Conservation (phyloP, 2,888 invertebrate genomes). For the Platerodrilus igneus region DNA sequence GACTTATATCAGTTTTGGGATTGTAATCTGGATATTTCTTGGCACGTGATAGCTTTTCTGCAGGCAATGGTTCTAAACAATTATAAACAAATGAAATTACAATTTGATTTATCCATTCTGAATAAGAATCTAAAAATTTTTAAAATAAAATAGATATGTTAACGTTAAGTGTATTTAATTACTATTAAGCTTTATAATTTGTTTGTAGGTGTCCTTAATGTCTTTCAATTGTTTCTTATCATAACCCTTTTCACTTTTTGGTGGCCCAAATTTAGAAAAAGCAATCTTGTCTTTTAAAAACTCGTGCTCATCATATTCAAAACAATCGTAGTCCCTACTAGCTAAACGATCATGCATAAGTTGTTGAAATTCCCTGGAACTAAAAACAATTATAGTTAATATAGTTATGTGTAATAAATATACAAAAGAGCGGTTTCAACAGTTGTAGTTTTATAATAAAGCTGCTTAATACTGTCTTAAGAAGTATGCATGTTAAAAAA, state of each 20-base stretch:
- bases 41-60: constrained; percentile 32
- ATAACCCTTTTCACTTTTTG: constrained; percentile 48
- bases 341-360: constrained; percentile 56
- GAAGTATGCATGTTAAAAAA: too few relatives aligned
- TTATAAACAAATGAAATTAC: constrained; percentile 21
- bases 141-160: too few relatives aligned
- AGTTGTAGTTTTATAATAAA: too few relatives aligned
- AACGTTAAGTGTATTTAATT: too few relatives aligned
- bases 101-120: constrained; percentile 19
- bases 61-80: constrained; percentile 35
- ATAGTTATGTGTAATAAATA: too few relatives aligned
- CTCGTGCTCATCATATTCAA: constrained; percentile 51
- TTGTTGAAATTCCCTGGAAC: constrained; percentile 48
- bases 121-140: constrained; percentile 12
- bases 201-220: constrained; percentile 32
- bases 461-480: too few relatives aligned
- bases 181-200: constrained; percentile 30
- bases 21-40: constrained; percentile 37
- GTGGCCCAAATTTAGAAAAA: constrained; percentile 55
- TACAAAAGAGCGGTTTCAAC: too few relatives aligned
- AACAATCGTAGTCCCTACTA: constrained; percentile 54
- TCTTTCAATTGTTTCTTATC: constrained; percentile 31
- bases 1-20: constrained; percentile 36
- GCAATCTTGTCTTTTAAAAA: constrained; percentile 54
- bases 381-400: too few relatives aligned